phyloP scores from a whole-genome alignment of 2,797 vertebrate species.

The Phylloscopus collybita region DNA sequence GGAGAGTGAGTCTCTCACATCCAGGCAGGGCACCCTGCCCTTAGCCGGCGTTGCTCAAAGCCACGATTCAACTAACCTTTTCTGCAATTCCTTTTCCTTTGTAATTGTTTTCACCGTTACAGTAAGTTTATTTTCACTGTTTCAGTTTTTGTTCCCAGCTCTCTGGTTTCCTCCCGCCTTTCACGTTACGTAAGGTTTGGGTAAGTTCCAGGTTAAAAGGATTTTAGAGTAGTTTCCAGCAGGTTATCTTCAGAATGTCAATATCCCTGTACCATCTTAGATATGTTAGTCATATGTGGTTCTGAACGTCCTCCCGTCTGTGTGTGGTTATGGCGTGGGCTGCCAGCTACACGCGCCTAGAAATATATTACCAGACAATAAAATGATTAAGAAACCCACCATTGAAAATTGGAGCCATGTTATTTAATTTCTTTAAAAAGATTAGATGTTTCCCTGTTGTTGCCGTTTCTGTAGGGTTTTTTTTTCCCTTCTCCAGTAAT shows the following conservation, averaged over 20 bases:
- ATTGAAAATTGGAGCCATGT: conserved; percentile 55
- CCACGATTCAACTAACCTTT: conserved; percentile 48
- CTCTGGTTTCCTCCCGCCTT: neutral
- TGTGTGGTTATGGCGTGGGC: neutral
- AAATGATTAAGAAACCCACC: conserved; percentile 53
- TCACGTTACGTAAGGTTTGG: neutral
- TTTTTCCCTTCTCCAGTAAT: conserved; percentile 27
- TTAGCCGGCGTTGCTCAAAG: neutral
- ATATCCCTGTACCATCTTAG: neutral
- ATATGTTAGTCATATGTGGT: neutral
- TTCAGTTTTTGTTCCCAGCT: neutral
- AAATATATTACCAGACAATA: conserved; percentile 42
- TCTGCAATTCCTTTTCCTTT: conserved; percentile 55
- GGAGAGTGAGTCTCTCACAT: neutral
- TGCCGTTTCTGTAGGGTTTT: conserved; percentile 53
- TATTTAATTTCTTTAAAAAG: conserved; percentile 70
- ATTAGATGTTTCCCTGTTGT: conserved; percentile 66
- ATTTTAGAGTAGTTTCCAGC: neutral
- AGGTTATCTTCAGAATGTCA: neutral
- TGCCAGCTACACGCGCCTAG: neutral
- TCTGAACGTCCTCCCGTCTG: conserved; percentile 3
- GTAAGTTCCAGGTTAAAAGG: neutral
- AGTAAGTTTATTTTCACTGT: conserved; percentile 34
- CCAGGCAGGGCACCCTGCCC: neutral
- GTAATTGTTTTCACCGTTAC: conserved; percentile 52